Conservation (phyloP, 2,797 vertebrate species). For the Sylvia borin region DNA sequence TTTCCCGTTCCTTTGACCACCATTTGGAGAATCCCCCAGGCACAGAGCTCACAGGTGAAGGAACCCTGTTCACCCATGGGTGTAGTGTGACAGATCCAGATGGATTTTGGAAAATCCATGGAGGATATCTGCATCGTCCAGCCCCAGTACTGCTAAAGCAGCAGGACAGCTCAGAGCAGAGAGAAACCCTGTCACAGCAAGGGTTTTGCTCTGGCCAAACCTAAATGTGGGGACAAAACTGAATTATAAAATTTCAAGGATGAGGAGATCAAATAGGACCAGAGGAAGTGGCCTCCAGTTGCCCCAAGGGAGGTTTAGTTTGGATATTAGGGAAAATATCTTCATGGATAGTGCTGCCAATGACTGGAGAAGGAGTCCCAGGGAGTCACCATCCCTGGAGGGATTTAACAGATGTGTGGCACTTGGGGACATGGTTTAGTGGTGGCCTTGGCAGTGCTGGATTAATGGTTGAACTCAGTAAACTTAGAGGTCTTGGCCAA, state of each 20-base stretch:
- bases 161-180: neutral
- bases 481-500: neutral
- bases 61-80: neutral
- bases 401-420: neutral
- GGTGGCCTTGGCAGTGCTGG: neutral
- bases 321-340: neutral
- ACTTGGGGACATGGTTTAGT: neutral
- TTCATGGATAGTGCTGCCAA: neutral
- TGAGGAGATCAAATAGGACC: rapidly evolving
- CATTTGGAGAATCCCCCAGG: rapidly evolving
- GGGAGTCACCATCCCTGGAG: neutral
- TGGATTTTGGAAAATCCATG: neutral
- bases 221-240: neutral
- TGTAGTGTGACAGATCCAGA: neutral
- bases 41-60: neutral
- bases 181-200: neutral
- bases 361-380: neutral
- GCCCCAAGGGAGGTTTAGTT: neutral
- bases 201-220: neutral
- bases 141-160: neutral
- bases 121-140: neutral
- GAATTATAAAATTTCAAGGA: neutral
- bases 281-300: neutral
- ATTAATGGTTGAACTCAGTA: neutral
- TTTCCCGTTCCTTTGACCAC: neutral